These are phyloP conservation scores for Hyles euphorbiae DNA, from an alignment of 1,140 invertebrate genomes.

Conservation along the genomic window DNA sequence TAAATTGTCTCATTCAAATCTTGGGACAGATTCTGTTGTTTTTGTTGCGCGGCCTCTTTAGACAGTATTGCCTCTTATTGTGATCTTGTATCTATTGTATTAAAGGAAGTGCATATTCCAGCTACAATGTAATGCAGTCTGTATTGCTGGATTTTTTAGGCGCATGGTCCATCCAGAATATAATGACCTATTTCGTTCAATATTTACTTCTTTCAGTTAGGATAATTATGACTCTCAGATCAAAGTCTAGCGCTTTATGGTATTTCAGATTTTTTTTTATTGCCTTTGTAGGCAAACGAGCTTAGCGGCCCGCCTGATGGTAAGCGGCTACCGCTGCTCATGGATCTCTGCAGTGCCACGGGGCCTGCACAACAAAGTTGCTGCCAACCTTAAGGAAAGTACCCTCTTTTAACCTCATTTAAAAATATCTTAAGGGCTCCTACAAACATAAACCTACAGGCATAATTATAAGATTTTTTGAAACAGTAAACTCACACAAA, in stretches of 20 bases:
- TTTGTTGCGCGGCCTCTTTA: slow-evolving; percentile 5
- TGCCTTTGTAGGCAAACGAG: background rate
- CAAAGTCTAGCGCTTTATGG: no score
- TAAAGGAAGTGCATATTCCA: no score
- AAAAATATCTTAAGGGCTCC: no score
- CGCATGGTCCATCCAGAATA: no score
- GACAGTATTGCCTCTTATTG: background rate
- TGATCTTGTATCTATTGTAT: background rate
- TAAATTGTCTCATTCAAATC: slow-evolving; percentile 21
- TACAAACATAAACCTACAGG: no score
- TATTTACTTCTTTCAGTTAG: background rate
- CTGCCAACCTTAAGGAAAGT: background rate
- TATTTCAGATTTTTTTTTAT: background rate
- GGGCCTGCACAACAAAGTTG: background rate
- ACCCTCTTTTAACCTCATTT: background rate
- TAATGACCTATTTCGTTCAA: no score
- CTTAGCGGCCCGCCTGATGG: background rate
- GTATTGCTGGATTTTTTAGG: no score
- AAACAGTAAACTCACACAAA: background rate
- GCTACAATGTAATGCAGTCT: no score
- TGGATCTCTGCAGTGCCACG: no score
- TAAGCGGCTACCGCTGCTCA: background rate
- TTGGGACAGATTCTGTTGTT: slow-evolving; percentile 16
- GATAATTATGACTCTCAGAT: background rate
- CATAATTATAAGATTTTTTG: no score